phyloP scores from a whole-genome alignment of 2,888 invertebrate genomes.

The Euplagia quadripunctaria region DNA sequence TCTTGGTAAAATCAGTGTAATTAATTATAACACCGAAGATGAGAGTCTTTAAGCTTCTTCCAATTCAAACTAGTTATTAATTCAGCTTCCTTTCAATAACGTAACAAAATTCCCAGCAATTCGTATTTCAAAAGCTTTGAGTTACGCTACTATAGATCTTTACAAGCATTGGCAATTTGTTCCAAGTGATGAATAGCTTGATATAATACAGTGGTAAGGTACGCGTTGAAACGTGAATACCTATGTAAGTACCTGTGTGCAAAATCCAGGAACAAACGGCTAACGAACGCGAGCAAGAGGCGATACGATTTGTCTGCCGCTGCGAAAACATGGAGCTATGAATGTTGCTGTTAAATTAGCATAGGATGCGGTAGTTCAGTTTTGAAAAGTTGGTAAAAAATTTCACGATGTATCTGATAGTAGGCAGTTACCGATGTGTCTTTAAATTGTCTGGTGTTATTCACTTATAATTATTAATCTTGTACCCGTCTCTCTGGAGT shows the following conservation, averaged over 20 bases:
- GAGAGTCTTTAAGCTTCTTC: neutral
- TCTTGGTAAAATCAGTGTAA: too few relatives aligned
- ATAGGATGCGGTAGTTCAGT: neutral
- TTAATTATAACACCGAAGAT: slow-evolving; percentile 9
- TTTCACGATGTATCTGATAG: neutral
- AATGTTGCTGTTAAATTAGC: slow-evolving; percentile 24
- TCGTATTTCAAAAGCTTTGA: slow-evolving; percentile 6
- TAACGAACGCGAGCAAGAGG: slow-evolving; percentile 77
- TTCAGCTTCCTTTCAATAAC: neutral
- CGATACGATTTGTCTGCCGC: slow-evolving; percentile 71
- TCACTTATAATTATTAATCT: too few relatives aligned
- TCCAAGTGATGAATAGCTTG: slow-evolving; percentile 55
- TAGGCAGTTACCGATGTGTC: neutral
- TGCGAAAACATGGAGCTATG: slow-evolving; percentile 46
- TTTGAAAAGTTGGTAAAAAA: neutral
- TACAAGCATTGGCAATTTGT: slow-evolving; percentile 30
- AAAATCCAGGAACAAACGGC: slow-evolving; percentile 74
- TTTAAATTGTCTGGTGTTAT: neutral
- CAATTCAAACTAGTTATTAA: neutral
- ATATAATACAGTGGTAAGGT: slow-evolving; percentile 59
- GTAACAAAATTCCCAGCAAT: neutral
- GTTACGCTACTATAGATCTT: slow-evolving; percentile 6
- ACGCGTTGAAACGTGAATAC: slow-evolving; percentile 74
- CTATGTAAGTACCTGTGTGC: slow-evolving; percentile 62
- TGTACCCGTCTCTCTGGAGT: too few relatives aligned